phyloP scores from a whole-genome alignment of 2,888 invertebrate species.

The Elysia crispata region DNA sequence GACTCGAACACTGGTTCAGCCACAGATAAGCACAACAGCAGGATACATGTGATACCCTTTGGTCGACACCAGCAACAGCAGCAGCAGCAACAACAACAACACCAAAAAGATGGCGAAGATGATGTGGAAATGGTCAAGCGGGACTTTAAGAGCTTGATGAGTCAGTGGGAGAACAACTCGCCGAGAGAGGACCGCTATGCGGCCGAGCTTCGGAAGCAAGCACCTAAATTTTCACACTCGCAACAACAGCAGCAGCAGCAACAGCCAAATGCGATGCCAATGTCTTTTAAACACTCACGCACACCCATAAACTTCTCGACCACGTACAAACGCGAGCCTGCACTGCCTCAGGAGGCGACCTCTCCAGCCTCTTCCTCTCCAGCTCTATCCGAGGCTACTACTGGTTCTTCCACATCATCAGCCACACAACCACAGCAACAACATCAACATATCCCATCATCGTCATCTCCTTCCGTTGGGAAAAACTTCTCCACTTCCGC shows the following conservation, averaged over 20 bases:
- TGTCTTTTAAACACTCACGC: constrained; percentile 51
- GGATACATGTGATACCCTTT: neutral
- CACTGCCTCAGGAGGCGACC: constrained; percentile 63
- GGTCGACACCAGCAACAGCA: constrained; percentile 18
- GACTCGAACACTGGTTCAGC: neutral
- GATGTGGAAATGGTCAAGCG: constrained; percentile 32
- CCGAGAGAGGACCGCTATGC: constrained; percentile 67
- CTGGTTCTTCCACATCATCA: neutral
- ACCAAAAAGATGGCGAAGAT: constrained; percentile 40
- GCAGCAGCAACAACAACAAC: constrained; percentile 33
- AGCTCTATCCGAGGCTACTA: neutral
- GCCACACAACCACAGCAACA: neutral
- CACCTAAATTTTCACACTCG: constrained; percentile 71
- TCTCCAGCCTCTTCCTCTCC: constrained; percentile 50
- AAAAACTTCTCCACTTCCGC: neutral
- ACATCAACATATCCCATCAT: neutral
- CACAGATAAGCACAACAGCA: constrained; percentile 29
- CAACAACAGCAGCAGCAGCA: constrained; percentile 47
- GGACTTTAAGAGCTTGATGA: constrained; percentile 55
- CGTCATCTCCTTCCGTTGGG: neutral
- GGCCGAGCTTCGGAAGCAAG: constrained; percentile 68
- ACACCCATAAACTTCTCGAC: constrained; percentile 58
- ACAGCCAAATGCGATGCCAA: constrained; percentile 46
- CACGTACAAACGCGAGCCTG: constrained; percentile 64
- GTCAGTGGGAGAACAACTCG: constrained; percentile 58